Evolutionary conservation across 2,888 invertebrate genomes (phyloP), one percentile per base, ranked within the genome.

Genomic region (Dicyrtoma fusca): DNA sequence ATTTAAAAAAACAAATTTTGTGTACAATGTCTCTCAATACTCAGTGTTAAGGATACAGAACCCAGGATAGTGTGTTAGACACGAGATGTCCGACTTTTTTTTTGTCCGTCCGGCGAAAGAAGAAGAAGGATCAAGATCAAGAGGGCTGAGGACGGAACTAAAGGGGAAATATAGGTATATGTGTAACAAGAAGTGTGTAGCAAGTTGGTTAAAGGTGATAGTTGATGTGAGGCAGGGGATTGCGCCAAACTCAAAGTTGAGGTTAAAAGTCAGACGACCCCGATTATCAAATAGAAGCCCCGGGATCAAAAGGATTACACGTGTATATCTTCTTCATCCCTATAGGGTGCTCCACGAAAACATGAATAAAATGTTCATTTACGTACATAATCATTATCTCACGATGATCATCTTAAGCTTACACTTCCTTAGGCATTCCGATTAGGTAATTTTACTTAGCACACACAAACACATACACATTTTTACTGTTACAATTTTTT

Each of bases 241-340:
- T 17, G 23, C 23, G 55, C 68, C 59, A 17, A 34, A 34, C 8
- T 34, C 34, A 34, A 34, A 34, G n/a, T n/a, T n/a, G 57, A 47
- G 57, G 68, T 68, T 68, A 68, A 68, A 68, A 68, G 68, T 68
- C 68, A 68, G 68, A 57, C 57, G 68, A 68, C 68, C 68, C 57
- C 68, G 68, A 68, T 68, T 45, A 68, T 55, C 66, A 68, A 68
- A 23, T 68, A 55, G 57, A 26, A 68, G 68, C 59, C 68, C 47
- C 42, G 42, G 68, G 68, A 68, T 68, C 57, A 59, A 57, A 45
- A 44, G 42, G 23, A 55, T 57, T 59, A 68, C 68, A 57, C 59
- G 57, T 59, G 44, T 59, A 55, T 26, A 34, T 51, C 13, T 42
- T 53, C 26, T 55, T 55, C 55, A 68, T 57, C 55, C 66, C 23